Evolutionary conservation across 2,888 invertebrate species (phyloP), one percentile per base, ranked within the genome.

Genomic region (Calameuta idolon): DNA sequence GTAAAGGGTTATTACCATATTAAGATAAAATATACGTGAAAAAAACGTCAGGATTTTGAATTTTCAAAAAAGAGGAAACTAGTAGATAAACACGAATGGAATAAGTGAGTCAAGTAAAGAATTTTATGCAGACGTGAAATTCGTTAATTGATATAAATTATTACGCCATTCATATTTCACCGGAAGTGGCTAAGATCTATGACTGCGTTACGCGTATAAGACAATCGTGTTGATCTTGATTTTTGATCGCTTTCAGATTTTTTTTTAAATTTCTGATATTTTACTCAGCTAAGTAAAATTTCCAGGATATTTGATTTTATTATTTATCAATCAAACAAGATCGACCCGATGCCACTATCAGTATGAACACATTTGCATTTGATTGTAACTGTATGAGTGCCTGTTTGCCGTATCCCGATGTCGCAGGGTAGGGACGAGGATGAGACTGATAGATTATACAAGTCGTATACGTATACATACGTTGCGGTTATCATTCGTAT

Each of bases 341-440:
- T 31, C 71, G 34, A 34, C 71, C 71, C 31, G 23, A 71, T 31
- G 71, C 55, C 23, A 55, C 55, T 55, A 23, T 55, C 23, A 55
- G 55, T 77, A 80, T 80, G 81, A 83, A 83, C 81, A 84, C 81
- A 84, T 82, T 69, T 79, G 34, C 77, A 80, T 83, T 82, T 81
- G 82, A 84, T 84, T 84, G 79, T 82, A 78, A 76, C 75, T 37
- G 34, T 73, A n/a, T 71, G 71, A 31, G 15, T 33, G 71, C 15
- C 23, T 71, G 33, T 71, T 31, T 71, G 33, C 15, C 71, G 71
- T 71, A 33, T 33, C 71, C 31, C 55, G 55, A 55, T 55, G 9
- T 55, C 9, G 55, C 23, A 55, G 55, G 23, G 5, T 55, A 55
- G 55, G 55, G 55, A 9, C 9, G 55, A 55, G 23, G 55, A 23